Evolutionary conservation across 2,797 vertebrate genomes (phyloP).

Genomic region (Heliangelus exortis): DNA sequence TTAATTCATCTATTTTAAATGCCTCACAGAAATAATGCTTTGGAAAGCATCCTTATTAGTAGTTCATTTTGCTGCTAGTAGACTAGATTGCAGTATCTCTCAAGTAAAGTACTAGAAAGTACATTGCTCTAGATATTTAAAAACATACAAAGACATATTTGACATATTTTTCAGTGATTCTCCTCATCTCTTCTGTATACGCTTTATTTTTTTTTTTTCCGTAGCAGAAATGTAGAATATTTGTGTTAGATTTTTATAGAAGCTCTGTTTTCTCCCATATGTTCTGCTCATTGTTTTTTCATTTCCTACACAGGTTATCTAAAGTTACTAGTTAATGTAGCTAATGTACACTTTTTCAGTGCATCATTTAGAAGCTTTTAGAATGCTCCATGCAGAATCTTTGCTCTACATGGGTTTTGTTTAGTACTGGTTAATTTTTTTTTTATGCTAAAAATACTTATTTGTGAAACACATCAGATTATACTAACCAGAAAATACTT

Average conservation of each 20-base stretch:
- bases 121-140: neutral
- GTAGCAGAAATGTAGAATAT: neutral
- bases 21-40: neutral
- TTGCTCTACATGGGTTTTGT: neutral
- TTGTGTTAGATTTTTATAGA: neutral
- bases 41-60: neutral
- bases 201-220: neutral
- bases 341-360: neutral
- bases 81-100: neutral
- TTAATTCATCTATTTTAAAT: neutral
- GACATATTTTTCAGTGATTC: neutral
- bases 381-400: neutral
- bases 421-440: neutral
- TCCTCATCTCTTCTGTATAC: neutral
- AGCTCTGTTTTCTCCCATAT: neutral
- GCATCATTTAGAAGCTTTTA: neutral
- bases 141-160: neutral
- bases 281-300: neutral
- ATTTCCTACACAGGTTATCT: neutral
- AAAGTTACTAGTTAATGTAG: neutral
- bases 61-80: neutral
- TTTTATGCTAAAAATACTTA: neutral
- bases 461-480: neutral
- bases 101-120: neutral
- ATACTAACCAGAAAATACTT: neutral